These are phyloP conservation scores for Crocodylus rhombifer DNA, from an alignment of 2,797 vertebrate genomes.

Conservation along the genomic window DNA sequence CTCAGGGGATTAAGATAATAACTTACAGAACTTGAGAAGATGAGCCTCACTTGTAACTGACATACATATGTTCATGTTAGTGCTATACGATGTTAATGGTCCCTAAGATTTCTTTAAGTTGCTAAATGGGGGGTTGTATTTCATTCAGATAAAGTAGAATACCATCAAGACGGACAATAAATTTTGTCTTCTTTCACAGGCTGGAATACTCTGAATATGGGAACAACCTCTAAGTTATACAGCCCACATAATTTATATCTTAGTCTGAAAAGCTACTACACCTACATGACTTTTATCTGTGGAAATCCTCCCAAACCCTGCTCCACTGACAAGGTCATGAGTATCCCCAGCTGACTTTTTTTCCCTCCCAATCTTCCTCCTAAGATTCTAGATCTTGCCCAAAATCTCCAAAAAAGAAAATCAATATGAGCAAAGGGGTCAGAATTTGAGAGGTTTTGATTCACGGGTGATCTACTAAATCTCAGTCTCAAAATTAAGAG, in stretches of 20 bases:
- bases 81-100: neutral
- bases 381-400: neutral
- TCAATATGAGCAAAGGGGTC: neutral
- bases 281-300: neutral
- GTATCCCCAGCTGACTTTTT: neutral
- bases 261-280: neutral
- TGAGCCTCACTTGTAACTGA: no score
- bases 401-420: neutral
- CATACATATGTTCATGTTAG: neutral
- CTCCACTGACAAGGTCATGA: neutral
- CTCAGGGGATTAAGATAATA: no score
- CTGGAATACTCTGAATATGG: neutral
- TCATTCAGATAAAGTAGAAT: neutral
- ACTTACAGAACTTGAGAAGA: no score
- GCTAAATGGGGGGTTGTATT: neutral
- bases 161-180: neutral
- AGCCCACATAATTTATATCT: neutral
- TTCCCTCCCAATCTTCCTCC: neutral
- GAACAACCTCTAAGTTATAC: neutral
- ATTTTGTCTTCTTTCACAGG: neutral
- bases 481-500: no score
- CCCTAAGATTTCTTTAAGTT: neutral
- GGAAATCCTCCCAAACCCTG: neutral
- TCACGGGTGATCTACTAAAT: neutral
- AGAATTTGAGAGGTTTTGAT: slow-evolving; percentile 11